Evolutionary conservation across 1,140 invertebrate genomes (phyloP).

Genomic region (Meloidogyne hapla): DNA sequence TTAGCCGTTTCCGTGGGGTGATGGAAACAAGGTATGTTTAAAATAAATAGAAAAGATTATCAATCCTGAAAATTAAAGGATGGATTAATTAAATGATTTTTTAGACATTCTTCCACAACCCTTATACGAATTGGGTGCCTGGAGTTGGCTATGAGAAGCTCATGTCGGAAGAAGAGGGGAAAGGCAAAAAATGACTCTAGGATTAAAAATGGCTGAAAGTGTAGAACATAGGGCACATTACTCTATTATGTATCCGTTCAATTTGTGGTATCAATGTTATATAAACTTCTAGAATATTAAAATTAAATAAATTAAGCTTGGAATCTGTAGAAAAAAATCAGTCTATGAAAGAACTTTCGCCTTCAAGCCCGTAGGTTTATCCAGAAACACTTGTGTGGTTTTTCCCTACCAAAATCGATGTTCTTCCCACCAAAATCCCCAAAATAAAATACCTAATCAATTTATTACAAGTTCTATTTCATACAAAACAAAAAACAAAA

Average conservation of each 20-base stretch:
- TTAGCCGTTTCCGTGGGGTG: constrained; percentile 65
- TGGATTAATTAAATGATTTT: neutral
- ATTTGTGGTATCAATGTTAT: neutral
- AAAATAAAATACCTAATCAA: neutral
- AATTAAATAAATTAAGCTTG: too few species aligned
- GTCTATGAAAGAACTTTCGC: too few species aligned
- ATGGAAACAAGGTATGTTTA: constrained; percentile 65
- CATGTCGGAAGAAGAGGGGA: neutral
- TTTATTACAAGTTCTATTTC: neutral
- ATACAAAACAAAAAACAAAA: neutral
- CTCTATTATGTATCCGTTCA: neutral
- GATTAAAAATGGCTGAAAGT: neutral
- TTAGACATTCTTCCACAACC: constrained; percentile 55
- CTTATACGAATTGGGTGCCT: constrained; percentile 34
- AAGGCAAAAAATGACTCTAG: neutral
- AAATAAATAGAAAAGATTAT: too few species aligned
- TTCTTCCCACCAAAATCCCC: too few species aligned
- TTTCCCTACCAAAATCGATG: too few species aligned
- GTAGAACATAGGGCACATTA: neutral
- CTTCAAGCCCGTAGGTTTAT: too few species aligned
- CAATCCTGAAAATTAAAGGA: too few species aligned
- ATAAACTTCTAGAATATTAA: too few species aligned
- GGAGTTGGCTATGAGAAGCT: constrained; percentile 47
- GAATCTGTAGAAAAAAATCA: too few species aligned
- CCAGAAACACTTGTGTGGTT: too few species aligned